phyloP scores from a whole-genome alignment of 2,888 invertebrate species.

The Cynaeus angustus region DNA sequence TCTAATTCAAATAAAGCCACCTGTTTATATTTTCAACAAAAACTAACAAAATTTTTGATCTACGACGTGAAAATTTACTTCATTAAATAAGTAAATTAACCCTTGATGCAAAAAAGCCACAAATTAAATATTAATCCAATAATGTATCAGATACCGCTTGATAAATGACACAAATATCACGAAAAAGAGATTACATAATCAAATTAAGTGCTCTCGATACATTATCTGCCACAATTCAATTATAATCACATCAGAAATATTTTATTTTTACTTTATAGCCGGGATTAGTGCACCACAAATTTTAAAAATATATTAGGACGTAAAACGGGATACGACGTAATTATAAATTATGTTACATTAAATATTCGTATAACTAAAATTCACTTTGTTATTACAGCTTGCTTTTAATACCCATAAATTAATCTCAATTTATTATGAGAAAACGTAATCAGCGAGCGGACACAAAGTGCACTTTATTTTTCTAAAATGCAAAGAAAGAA shows the following conservation, averaged over 20 bases:
- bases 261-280: conserved; percentile 15
- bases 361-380: conserved; percentile 17
- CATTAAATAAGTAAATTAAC: conserved; percentile 35
- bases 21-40: conserved; percentile 17
- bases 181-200: conserved; percentile 41
- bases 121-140: conserved; percentile 40
- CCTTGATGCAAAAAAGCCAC: conserved; percentile 36
- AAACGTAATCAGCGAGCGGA: background rate
- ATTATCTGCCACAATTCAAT: conserved; percentile 32
- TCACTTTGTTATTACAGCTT: conserved; percentile 11
- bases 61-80: conserved; percentile 14
- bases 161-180: conserved; percentile 41
- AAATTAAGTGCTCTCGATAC: conserved; percentile 35
- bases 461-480: conserved; percentile 6
- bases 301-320: conserved; percentile 22
- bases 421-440: conserved; percentile 20
- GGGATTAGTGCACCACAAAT: conserved; percentile 14
- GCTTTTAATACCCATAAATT: conserved; percentile 31
- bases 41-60: conserved; percentile 4
- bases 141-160: conserved; percentile 41
- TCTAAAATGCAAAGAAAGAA: background rate
- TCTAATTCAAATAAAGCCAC: conserved; percentile 30
- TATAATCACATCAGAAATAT: conserved; percentile 39
- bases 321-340: conserved; percentile 16
- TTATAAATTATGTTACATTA: conserved; percentile 22